Conservation (phyloP, 2,888 invertebrate genomes). For the Strigamia maritima region DNA sequence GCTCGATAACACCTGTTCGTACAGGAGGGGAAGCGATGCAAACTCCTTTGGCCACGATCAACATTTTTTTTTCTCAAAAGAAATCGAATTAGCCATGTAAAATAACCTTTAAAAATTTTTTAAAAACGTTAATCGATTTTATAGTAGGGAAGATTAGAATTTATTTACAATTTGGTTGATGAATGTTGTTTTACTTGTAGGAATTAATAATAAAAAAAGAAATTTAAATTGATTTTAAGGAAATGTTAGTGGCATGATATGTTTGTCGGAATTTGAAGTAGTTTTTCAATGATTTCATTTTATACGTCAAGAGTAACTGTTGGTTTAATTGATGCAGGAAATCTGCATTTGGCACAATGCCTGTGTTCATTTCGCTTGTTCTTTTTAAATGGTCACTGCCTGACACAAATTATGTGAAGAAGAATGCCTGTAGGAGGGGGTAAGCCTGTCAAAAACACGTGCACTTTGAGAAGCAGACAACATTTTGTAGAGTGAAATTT, state of each 20-base stretch:
- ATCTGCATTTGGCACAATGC: slow-evolving; percentile 23
- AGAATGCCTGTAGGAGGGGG: slow-evolving; percentile 19
- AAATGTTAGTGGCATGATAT: slow-evolving; percentile 11
- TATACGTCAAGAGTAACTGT: slow-evolving; percentile 14
- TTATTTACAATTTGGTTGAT: too few species aligned
- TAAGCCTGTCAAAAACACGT: slow-evolving; percentile 23
- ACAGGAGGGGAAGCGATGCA: neutral
- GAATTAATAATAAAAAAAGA: too few species aligned
- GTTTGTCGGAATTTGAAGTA: neutral
- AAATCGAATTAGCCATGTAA: slow-evolving; percentile 6
- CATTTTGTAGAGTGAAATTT: slow-evolving; percentile 19
- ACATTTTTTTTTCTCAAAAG: neutral
- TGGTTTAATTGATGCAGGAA: slow-evolving; percentile 23
- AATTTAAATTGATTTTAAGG: neutral
- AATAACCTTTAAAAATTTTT: neutral
- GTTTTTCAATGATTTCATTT: slow-evolving; percentile 3
- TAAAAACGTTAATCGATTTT: neutral
- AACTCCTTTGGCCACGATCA: slow-evolving; percentile 12
- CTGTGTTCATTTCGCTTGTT: slow-evolving; percentile 20
- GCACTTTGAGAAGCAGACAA: slow-evolving; percentile 9
- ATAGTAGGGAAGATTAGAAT: too few species aligned
- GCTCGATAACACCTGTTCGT: slow-evolving; percentile 37
- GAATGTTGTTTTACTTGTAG: too few species aligned
- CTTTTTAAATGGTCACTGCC: slow-evolving; percentile 23
- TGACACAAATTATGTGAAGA: slow-evolving; percentile 23